These are phyloP conservation scores for Halocynthia aurantium DNA, from an alignment of 23 tunicate genomes.

Conservation along the genomic window DNA sequence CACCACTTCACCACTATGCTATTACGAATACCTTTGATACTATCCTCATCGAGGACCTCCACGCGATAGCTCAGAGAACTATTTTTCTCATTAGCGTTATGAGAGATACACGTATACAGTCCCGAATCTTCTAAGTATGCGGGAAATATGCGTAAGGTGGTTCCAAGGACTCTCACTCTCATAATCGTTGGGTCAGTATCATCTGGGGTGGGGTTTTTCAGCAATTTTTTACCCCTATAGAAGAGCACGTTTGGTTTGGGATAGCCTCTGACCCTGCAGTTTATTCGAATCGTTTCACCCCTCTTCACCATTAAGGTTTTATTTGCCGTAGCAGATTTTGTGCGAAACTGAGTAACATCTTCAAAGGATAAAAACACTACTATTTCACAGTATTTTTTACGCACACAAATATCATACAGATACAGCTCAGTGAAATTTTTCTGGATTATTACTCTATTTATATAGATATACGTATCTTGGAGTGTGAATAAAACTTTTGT, in stretches of 20 bases:
- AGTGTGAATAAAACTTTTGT: too few relatives aligned
- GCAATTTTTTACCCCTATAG: not conserved
- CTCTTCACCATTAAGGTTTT: slow-evolving; percentile 6
- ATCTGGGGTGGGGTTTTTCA: not conserved
- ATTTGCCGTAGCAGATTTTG: slow-evolving; percentile 12
- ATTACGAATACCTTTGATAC: not conserved
- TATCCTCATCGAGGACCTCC: not conserved
- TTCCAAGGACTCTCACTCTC: not conserved
- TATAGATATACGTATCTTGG: too few relatives aligned
- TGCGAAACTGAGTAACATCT: slow-evolving; percentile 2
- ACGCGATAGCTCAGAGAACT: not conserved
- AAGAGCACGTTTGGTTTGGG: not conserved
- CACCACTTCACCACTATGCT: not conserved
- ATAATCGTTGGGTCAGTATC: not conserved
- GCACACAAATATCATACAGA: too few relatives aligned
- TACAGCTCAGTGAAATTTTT: too few relatives aligned
- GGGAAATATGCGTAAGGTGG: slow-evolving; percentile 6
- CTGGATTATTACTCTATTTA: too few relatives aligned
- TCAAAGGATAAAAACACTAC: too few relatives aligned
- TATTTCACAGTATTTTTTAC: too few relatives aligned
- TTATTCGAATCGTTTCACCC: slow-evolving; percentile 10
- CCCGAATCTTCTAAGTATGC: slow-evolving; percentile 12
- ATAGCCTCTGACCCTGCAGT: slow-evolving; percentile 14
- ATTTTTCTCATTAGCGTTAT: not conserved
- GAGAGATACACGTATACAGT: slow-evolving; percentile 7